These are phyloP conservation scores for Brachyopa scutellaris DNA, from an alignment of 2,888 invertebrate species.

Conservation along the genomic window DNA sequence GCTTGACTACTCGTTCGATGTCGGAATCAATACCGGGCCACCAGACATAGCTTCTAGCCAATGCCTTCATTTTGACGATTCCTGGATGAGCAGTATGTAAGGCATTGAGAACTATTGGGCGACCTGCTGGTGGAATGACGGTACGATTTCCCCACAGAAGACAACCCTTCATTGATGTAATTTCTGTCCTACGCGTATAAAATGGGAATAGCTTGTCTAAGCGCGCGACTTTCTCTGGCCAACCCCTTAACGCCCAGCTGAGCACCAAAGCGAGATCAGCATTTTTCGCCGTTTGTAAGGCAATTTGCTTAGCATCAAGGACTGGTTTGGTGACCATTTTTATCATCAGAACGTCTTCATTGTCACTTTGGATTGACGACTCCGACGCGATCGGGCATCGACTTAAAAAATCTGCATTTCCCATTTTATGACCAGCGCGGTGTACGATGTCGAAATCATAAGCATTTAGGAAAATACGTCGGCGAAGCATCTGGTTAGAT, in stretches of 20 bases:
- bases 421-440: background rate
- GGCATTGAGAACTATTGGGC: constrained; percentile 25
- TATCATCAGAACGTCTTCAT: constrained; percentile 48
- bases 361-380: background rate
- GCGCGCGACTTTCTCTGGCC: constrained; percentile 33
- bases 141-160: too few relatives aligned
- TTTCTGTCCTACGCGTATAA: constrained; percentile 5
- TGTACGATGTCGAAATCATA: background rate
- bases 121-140: too few relatives aligned
- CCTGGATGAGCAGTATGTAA: constrained; percentile 5
- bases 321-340: constrained; percentile 1
- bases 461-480: background rate
- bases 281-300: too few relatives aligned
- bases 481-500: constrained; percentile 8
- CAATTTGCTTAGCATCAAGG: too few relatives aligned
- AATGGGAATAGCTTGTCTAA: constrained; percentile 27
- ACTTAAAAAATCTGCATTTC: constrained; percentile 2
- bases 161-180: constrained; percentile 38
- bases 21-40: constrained; percentile 20
- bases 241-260: constrained; percentile 66
- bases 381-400: background rate
- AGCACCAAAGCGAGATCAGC: constrained; percentile 39
- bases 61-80: constrained; percentile 26
- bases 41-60: constrained; percentile 33
- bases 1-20: background rate